A percentile compares a stretch with the other conserved stretches of the same genome.
Evolutionary conservation across 2,113 vertebrate genomes (phyloP).

Genomic region (Hemichromis elongatus): DNA sequence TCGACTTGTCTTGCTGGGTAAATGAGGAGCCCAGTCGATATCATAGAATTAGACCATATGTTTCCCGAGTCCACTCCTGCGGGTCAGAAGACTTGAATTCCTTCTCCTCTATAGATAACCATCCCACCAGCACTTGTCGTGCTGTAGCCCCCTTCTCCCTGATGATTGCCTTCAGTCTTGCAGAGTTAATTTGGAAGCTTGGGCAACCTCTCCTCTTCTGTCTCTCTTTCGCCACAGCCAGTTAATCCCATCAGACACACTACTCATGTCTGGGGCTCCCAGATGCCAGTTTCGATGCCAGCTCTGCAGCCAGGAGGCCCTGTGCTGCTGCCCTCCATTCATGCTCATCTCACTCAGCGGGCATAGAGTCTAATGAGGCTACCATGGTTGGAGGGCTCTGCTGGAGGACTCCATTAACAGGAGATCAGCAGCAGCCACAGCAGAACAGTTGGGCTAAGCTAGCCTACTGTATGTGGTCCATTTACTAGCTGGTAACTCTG

Average conservation of each 20-base stretch:
- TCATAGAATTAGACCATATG: background rate
- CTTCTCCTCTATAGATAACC: conserved; percentile 15
- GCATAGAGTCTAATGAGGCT: conserved; percentile 58
- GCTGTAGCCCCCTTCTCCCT: background rate
- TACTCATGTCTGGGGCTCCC: conserved; percentile 55
- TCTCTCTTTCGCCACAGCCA: conserved; percentile 45
- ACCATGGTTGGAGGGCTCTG: conserved; percentile 41
- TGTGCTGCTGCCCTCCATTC: conserved; percentile 46
- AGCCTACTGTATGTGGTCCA: background rate
- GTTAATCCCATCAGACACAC: conserved; percentile 71
- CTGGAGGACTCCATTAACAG: conserved; percentile 56
- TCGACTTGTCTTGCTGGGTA: background rate
- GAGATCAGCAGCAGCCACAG: conserved; percentile 39
- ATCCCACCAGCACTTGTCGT: conserved; percentile 10
- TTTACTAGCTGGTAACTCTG: background rate
- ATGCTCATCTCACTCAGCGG: conserved; percentile 48
- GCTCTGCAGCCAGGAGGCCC: conserved; percentile 47
- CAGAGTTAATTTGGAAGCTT: conserved; percentile 57
- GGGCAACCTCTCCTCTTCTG: conserved; percentile 45
- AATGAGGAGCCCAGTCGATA: background rate
- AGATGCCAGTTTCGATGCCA: conserved; percentile 60
- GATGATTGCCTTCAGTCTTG: conserved; percentile 44
- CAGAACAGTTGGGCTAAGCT: conserved; percentile 6
- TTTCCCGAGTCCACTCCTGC: background rate
- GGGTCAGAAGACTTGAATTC: conserved; percentile 8